Evolutionary conservation across 2,113 vertebrate genomes (phyloP), one percentile per base, ranked within the genome.

Genomic region (Pteruthius melanotis): DNA sequence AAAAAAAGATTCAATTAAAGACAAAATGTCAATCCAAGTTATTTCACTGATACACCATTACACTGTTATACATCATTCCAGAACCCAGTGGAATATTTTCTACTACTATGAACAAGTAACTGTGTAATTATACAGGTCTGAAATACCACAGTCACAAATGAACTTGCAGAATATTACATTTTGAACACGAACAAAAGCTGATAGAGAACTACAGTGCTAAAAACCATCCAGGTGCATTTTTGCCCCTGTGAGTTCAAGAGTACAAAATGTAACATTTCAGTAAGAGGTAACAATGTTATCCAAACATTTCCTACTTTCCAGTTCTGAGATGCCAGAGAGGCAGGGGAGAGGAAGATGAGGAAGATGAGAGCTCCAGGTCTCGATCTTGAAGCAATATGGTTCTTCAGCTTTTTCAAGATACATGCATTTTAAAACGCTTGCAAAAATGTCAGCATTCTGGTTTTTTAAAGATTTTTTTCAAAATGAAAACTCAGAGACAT

Each of bases 311-410:
- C 61, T 53, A 5, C 83, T 80, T 90, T n/a, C 18, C 71, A 79
- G 22, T 56, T 87, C 20, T 3, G 1, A 75, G 23, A 24, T 24
- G 24, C 0, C 0, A 72, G 9, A 7, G 42, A 78, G 52, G 35
- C 12, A 40, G n/a, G 27, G 57, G 14, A 71, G 10, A 64, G 10
- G 40, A 88, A 39, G 13, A 74, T 21, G 35, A 78, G 30, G 69
- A 90, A 56, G 54, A 54, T 17, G 6, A 50, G 1, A 5, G 52
- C 23, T 57, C 72, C 35, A 75, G 19, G 15, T 84, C 40, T 71
- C 6, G 0, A 13, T 75, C 30, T 17, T 35, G 44, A 75, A 82
- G n/a, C 44, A 70, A 6, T 44, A 31, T 6, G 3, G 59, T 61
- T 44, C 40, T 64, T 20, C n/a, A 63, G 18, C 13, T 85, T 87